Evolutionary conservation across 2,113 vertebrate species (phyloP).

Genomic region (Centropristis striata): DNA sequence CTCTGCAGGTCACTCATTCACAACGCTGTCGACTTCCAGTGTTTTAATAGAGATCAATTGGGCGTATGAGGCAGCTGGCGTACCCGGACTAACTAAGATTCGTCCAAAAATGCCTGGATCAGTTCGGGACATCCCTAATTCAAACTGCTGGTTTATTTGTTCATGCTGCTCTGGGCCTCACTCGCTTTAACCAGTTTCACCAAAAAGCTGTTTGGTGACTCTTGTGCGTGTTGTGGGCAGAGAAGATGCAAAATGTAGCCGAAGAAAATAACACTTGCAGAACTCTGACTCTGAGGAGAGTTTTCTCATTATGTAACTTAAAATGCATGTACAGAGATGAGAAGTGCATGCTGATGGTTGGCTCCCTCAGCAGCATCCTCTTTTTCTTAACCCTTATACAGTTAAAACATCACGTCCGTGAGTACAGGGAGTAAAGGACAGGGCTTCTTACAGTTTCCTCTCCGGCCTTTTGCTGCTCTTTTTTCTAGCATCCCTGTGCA

Average conservation of each 20-base stretch:
- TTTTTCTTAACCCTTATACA: conserved; percentile 14
- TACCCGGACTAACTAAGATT: neutral
- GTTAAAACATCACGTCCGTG: neutral
- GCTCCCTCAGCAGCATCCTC: conserved; percentile 6
- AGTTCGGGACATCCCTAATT: neutral
- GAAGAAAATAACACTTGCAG: neutral
- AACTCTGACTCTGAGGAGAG: neutral
- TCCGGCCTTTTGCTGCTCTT: conserved; percentile 20
- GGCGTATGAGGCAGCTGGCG: neutral
- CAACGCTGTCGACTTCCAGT: neutral
- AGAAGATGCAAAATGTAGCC: neutral
- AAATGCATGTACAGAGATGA: neutral
- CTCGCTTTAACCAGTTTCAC: neutral
- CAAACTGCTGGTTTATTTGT: neutral
- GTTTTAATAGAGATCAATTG: neutral
- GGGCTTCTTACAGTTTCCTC: conserved; percentile 21
- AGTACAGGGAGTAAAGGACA: neutral
- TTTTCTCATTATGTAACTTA: neutral
- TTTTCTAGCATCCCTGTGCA: conserved; percentile 2
- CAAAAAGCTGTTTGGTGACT: neutral
- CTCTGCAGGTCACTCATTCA: neutral
- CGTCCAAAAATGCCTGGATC: neutral
- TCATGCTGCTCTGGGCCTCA: neutral
- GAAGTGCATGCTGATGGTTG: neutral
- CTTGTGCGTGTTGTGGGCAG: neutral